These are phyloP conservation scores for Sylvia borin DNA, from an alignment of 2,797 vertebrate genomes.

Conservation along the genomic window DNA sequence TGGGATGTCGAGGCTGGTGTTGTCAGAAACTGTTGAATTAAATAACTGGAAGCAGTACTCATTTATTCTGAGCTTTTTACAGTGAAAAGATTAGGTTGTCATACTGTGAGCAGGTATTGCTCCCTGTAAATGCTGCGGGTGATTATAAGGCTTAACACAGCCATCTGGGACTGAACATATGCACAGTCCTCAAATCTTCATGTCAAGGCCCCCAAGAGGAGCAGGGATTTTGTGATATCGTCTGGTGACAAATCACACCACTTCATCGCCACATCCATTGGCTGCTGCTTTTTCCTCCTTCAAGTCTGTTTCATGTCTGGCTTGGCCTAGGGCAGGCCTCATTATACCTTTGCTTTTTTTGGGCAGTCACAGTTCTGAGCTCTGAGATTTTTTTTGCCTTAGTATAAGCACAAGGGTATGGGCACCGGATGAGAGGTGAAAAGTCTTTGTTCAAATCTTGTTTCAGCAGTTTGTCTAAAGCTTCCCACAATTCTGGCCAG, in stretches of 20 bases:
- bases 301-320: rapidly evolving
- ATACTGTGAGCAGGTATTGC: not conserved
- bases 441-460: not conserved
- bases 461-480: not conserved
- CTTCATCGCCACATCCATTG: not conserved
- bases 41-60: not conserved
- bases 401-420: not conserved
- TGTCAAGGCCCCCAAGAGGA: not conserved
- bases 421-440: rapidly evolving
- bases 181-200: not conserved
- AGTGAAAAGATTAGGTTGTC: not conserved
- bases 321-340: not conserved
- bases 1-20: not conserved
- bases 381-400: not conserved
- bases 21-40: not conserved
- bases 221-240: not conserved
- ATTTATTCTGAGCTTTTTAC: not conserved
- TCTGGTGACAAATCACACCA: not conserved
- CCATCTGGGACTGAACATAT: constrained; percentile 14
- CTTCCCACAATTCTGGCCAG: not conserved
- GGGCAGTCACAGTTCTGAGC: not conserved
- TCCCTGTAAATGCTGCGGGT: not conserved
- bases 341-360: not conserved
- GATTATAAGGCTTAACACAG: not conserved
- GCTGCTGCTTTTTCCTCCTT: not conserved